A percentile compares a stretch with the other conserved stretches of the same genome.
Conservation (phyloP, 1,140 invertebrate species). For the Drosophila kurseongensis region DNA sequence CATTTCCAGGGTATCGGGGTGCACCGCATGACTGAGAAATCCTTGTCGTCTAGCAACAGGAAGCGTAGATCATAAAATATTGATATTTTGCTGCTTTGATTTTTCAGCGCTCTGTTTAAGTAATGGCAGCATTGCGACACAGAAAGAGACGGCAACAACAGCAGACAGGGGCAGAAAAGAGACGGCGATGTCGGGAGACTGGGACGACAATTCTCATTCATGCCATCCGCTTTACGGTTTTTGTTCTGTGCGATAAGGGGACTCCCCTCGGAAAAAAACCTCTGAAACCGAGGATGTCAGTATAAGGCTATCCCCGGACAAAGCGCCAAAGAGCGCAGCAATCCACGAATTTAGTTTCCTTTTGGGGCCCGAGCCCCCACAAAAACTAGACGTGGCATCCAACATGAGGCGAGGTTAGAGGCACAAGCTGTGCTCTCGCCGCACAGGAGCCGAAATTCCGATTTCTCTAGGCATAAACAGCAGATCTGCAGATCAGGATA, state of each 20-base stretch:
- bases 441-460: background rate
- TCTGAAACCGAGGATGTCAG: slow-evolving; percentile 45
- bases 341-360: slow-evolving; percentile 80
- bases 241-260: slow-evolving; percentile 17
- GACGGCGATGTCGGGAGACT: slow-evolving; percentile 38
- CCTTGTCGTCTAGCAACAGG: slow-evolving; percentile 66
- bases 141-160: slow-evolving; percentile 14
- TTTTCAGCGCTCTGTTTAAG: slow-evolving; percentile 76
- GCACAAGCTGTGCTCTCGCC: slow-evolving; percentile 29
- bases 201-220: slow-evolving; percentile 61
- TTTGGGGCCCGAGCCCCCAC: slow-evolving; percentile 64
- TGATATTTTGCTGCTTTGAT: slow-evolving; percentile 81
- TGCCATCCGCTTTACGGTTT: slow-evolving; percentile 61
- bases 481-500: background rate
- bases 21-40: slow-evolving; percentile 39
- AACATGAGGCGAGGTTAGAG: slow-evolving; percentile 39
- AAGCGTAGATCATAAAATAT: slow-evolving; percentile 81
- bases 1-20: slow-evolving; percentile 3
- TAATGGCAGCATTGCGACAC: slow-evolving; percentile 60
- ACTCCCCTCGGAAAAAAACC: slow-evolving; percentile 23
- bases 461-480: too few relatives aligned
- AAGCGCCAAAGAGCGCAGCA: slow-evolving; percentile 73
- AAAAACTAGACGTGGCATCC: slow-evolving; percentile 47
- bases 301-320: slow-evolving; percentile 55
- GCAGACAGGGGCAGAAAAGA: slow-evolving; percentile 35